These are phyloP conservation scores for Pogona vitticeps DNA, from an alignment of 2,113 vertebrate genomes.

Conservation along the genomic window DNA sequence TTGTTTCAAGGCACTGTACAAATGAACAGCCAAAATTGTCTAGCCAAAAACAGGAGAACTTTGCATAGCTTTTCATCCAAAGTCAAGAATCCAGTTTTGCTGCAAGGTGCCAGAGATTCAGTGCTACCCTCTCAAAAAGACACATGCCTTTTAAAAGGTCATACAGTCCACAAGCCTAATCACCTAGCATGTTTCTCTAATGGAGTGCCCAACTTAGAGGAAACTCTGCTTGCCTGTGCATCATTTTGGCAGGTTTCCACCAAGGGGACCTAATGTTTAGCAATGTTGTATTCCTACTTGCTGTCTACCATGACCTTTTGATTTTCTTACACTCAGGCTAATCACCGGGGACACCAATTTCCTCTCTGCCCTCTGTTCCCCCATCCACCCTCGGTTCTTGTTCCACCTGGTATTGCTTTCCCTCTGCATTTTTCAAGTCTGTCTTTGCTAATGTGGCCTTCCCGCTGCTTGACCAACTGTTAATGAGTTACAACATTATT, in stretches of 20 bases:
- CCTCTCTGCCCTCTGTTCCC: background rate
- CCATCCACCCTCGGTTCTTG: background rate
- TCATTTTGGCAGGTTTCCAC: constrained; percentile 3
- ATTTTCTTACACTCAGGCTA: background rate
- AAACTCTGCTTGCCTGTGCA: background rate
- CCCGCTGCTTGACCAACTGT: constrained; percentile 41
- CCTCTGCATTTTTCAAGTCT: background rate
- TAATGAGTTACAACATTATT: constrained; percentile 35
- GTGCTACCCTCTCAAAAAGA: background rate
- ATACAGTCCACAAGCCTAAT: background rate
- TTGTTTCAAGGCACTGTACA: background rate
- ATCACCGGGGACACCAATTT: background rate
- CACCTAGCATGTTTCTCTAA: background rate
- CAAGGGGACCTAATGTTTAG: rapidly evolving
- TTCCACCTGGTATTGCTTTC: background rate
- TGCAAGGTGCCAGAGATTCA: rapidly evolving
- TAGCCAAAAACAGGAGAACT: background rate
- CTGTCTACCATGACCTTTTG: background rate
- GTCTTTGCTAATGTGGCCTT: background rate
- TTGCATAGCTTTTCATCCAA: background rate
- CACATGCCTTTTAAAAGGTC: background rate
- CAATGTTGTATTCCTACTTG: rapidly evolving
- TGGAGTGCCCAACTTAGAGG: background rate
- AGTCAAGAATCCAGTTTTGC: background rate
- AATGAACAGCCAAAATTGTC: background rate